Base-by-base conservation (phyloP, 2,888 invertebrate species). In the Luffia ferchaultella region DNA sequence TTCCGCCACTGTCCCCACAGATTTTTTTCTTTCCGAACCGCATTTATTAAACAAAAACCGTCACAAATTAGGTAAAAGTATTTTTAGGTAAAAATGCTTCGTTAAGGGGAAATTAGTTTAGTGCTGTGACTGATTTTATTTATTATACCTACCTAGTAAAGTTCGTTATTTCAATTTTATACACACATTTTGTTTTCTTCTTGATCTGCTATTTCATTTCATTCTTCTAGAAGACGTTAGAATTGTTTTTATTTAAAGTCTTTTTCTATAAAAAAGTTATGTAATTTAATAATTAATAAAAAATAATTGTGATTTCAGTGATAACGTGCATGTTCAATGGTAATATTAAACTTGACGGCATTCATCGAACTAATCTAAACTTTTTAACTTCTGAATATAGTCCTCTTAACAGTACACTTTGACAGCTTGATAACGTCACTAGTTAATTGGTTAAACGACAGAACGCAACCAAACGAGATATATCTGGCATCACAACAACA, bases 381-480 rank as follows among this genome's bases (percentile, higher is more conserved):
- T n/a, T n/a, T n/a, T n/a, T n/a, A n/a, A n/a, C n/a, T n/a, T n/a
- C n/a, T n/a, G 5, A 12, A 3, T 30, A 30, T 3, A 3, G 30
- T 12, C 30, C 5, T 12, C 30, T 30, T 30, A 30, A 30, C 3
- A 30, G 30, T 50, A 45, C 53, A 46, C 20, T 54, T 42, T 70
- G 78, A 77, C 82, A 77, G 70, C 60, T 71, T 79, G 82, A 82
- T 75, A 74, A 62, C 67, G 64, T 58, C 54, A 48, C 60, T 58
- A 64, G 63, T 60, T 78, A 82, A 82, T 82, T 82, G 82, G 63
- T 68, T 68, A 72, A 82, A 82, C 63, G 82, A 80, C 73, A 75
- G 77, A 70, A 64, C 63, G 62, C 61, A 58, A 59, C 69, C 73
- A 64, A 70, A 67, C 59, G 60, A 57, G 73, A 77, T 69, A 63